Percentiles rank a stretch among this genome's conserved stretches.
Conservation (phyloP, 2,888 invertebrate species). For the Melipona beecheii region DNA sequence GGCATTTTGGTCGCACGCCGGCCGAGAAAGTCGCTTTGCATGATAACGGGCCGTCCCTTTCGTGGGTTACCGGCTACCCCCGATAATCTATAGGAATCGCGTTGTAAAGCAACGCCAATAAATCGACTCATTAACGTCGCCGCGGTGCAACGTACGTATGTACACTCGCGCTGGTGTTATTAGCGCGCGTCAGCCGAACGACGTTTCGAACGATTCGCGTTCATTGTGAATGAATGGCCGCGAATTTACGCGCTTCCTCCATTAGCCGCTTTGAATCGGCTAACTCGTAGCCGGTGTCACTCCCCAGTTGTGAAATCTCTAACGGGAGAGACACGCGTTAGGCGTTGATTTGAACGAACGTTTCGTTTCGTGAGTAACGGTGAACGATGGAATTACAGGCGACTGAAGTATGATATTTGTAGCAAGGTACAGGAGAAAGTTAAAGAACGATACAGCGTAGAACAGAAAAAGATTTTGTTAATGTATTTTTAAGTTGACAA, state of each 20-base stretch:
- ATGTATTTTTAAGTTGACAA: no score
- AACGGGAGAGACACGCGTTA: background rate
- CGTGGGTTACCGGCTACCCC: conserved; percentile 22
- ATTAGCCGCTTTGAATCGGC: conserved; percentile 40
- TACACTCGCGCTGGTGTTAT: conserved; percentile 50
- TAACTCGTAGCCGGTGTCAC: background rate
- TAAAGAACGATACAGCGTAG: no score
- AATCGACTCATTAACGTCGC: conserved; percentile 65
- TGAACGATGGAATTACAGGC: background rate
- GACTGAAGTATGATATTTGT: no score
- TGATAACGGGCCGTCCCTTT: conserved; percentile 50
- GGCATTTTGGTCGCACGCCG: conserved; percentile 41
- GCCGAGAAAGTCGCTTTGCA: conserved; percentile 50
- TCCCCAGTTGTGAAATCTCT: conserved; percentile 6
- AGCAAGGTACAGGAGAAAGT: no score
- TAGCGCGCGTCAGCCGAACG: conserved; percentile 44
- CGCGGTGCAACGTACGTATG: conserved; percentile 32
- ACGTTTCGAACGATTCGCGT: conserved; percentile 48
- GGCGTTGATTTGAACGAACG: background rate
- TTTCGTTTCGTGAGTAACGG: background rate
- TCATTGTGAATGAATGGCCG: conserved; percentile 48
- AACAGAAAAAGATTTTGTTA: no score
- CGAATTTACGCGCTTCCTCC: conserved; percentile 49
- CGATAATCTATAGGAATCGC: conserved; percentile 32
- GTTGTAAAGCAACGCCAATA: conserved; percentile 60